phyloP scores from a whole-genome alignment of 2,888 invertebrate genomes.

The Cheilosia grossa region DNA sequence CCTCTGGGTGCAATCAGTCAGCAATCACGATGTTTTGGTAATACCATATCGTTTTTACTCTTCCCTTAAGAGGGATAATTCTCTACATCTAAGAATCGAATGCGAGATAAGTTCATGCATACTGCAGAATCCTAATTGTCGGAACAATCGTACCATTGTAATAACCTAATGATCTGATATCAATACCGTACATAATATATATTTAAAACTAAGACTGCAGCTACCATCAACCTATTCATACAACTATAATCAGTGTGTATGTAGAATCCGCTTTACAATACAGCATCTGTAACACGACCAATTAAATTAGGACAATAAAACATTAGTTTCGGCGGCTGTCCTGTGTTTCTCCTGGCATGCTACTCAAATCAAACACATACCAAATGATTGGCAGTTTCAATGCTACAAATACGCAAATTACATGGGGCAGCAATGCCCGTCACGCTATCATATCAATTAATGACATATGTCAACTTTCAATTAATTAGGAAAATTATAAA shows the following conservation, averaged over 20 bases:
- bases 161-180: not conserved
- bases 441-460: slow-evolving; percentile 52
- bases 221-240: not conserved
- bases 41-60: too few species aligned
- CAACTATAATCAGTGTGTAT: not conserved
- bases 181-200: not conserved
- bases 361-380: slow-evolving; percentile 59
- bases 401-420: slow-evolving; percentile 64
- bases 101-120: too few species aligned
- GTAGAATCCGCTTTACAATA: not conserved
- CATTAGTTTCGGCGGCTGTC: slow-evolving; percentile 28
- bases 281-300: slow-evolving; percentile 28
- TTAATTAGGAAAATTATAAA: slow-evolving; percentile 61
- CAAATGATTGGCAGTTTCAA: slow-evolving; percentile 66
- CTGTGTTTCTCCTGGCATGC: slow-evolving; percentile 18
- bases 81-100: too few species aligned
- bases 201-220: not conserved
- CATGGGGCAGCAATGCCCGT: slow-evolving; percentile 5
- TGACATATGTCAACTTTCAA: slow-evolving; percentile 64
- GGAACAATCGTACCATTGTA: too few species aligned
- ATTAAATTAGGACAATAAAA: slow-evolving; percentile 58
- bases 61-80: too few species aligned
- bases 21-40: not conserved
- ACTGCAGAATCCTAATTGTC: too few species aligned
- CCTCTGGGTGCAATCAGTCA: not conserved